These are phyloP conservation scores for Pimephales promelas DNA, from an alignment of 2,113 vertebrate genomes.

Conservation along the genomic window DNA sequence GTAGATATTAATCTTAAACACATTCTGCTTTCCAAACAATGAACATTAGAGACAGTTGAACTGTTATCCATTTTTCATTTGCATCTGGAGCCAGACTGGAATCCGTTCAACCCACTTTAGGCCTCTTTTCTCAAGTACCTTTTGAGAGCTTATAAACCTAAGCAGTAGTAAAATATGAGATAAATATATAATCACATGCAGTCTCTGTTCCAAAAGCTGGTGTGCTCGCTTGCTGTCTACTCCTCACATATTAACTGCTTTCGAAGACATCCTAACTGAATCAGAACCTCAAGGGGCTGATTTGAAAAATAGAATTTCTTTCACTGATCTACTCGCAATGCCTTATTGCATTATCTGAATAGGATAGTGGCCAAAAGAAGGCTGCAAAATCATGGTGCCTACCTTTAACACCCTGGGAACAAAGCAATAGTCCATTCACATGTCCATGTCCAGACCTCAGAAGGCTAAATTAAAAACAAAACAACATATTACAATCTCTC, in stretches of 20 bases:
- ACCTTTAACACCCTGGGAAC: not conserved
- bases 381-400: not conserved
- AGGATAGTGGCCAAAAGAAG: not conserved
- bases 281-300: not conserved
- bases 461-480: not conserved
- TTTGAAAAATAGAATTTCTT: not conserved
- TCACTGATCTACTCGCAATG: not conserved
- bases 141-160: conserved; percentile 15
- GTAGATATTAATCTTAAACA: conserved; percentile 28
- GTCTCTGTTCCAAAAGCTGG: conserved; percentile 23
- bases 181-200: conserved; percentile 3
- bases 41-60: conserved; percentile 6
- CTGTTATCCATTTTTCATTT: conserved; percentile 22
- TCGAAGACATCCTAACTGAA: not conserved
- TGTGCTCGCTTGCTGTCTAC: not conserved
- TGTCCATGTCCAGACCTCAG: not conserved
- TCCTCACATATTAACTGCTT: not conserved
- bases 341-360: not conserved
- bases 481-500: not conserved
- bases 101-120: conserved; percentile 14
- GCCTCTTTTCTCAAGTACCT: conserved; percentile 21
- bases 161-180: conserved; percentile 28
- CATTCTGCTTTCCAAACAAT: conserved; percentile 19
- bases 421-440: not conserved
- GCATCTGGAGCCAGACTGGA: conserved; percentile 15